Conservation (phyloP, 2,113 vertebrate species). For the Chionomys nivalis region DNA sequence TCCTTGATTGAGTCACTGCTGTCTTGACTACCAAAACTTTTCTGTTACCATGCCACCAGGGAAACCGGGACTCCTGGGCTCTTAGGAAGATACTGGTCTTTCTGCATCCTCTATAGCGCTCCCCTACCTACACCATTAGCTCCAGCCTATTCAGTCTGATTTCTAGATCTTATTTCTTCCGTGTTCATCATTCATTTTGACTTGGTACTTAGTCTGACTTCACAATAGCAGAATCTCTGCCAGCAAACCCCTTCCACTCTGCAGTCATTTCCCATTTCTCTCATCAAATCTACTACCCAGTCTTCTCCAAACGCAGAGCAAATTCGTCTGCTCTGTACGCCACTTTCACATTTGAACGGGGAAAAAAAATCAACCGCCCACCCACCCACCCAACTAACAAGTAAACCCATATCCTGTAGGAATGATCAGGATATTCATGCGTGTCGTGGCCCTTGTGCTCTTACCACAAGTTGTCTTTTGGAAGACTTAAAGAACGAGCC, state of each 20-base stretch:
- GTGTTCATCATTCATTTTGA: background rate
- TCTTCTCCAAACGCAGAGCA: background rate
- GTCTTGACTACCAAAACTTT: background rate
- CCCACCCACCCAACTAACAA: background rate
- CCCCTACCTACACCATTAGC: background rate
- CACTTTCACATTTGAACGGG: background rate
- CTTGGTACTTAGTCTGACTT: background rate
- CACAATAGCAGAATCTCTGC: background rate
- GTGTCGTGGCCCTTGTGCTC: background rate
- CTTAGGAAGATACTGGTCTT: background rate
- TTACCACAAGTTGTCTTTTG: background rate
- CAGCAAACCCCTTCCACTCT: background rate
- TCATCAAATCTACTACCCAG: background rate
- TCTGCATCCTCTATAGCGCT: background rate
- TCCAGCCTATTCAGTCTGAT: background rate
- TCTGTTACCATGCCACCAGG: background rate
- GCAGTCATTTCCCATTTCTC: background rate
- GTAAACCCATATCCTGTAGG: conserved; percentile 24
- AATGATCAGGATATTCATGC: background rate
- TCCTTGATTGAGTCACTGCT: conserved; percentile 18
- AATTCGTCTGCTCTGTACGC: background rate
- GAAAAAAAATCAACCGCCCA: background rate
- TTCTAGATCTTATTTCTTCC: background rate
- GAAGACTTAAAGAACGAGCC: background rate
- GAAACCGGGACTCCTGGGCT: background rate